A percentile compares a stretch with the other conserved stretches of the same genome.
phyloP scores from a whole-genome alignment of 2,888 invertebrate genomes.

The Erpobdella octoculata region DNA sequence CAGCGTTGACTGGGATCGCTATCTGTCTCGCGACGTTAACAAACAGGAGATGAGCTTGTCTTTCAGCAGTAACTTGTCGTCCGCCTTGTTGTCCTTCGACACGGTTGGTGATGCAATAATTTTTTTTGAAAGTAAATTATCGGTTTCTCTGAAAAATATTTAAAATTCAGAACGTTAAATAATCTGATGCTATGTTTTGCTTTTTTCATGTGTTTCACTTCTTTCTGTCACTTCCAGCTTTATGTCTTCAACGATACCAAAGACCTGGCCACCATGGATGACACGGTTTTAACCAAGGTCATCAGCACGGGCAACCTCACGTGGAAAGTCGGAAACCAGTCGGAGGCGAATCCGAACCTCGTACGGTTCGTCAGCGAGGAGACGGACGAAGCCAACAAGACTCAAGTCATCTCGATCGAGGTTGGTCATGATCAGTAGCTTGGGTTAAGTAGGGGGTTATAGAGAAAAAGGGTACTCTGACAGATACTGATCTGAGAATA shows the following conservation, averaged over 20 bases:
- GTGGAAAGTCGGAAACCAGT: not conserved
- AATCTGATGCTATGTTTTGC: not conserved
- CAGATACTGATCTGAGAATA: no score
- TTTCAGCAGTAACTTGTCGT: not conserved
- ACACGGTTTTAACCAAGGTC: not conserved
- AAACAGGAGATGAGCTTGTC: constrained; percentile 1
- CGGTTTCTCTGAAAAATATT: not conserved
- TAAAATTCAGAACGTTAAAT: not conserved
- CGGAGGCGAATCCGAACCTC: no score
- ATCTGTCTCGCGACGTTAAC: not conserved
- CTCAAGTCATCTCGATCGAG: not conserved
- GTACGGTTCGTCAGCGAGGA: not conserved
- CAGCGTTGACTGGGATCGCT: not conserved
- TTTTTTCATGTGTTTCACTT: not conserved
- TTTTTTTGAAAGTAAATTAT: not conserved
- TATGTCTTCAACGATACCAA: constrained; percentile 5
- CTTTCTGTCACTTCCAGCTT: not conserved
- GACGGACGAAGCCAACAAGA: not conserved
- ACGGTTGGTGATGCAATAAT: not conserved
- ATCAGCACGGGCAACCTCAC: not conserved
- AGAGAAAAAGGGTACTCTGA: no score
- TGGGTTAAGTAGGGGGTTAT: no score
- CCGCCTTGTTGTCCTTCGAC: not conserved
- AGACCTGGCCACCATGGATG: not conserved
- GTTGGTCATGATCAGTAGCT: not conserved